Evolutionary conservation across 2,888 invertebrate genomes (phyloP).

Genomic region (Microlaimidae sp.): DNA sequence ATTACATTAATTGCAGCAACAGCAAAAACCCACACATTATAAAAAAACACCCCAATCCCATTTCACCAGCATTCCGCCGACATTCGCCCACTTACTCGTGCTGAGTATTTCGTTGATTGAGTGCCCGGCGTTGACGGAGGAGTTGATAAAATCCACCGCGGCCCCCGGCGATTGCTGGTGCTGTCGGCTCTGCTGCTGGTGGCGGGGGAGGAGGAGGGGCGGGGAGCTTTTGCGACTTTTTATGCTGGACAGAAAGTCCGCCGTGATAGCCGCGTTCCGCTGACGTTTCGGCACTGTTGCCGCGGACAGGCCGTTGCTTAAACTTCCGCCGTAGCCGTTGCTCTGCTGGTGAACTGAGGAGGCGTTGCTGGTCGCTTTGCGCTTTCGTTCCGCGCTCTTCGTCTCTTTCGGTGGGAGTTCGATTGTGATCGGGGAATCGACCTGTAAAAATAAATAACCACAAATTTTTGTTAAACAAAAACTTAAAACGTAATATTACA

Average conservation of each 20-base stretch:
- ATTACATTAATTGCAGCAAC: too few species aligned
- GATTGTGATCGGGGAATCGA: slow-evolving; percentile 35
- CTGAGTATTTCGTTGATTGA: slow-evolving; percentile 1
- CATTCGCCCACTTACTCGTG: too few species aligned
- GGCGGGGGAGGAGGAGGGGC: not conserved
- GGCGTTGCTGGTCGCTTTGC: slow-evolving; percentile 15
- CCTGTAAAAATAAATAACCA: too few species aligned
- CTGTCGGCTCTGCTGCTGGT: too few species aligned
- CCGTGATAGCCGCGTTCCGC: not conserved
- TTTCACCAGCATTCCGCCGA: too few species aligned
- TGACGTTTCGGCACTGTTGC: not conserved
- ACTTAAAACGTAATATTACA: too few species aligned
- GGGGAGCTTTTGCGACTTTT: not conserved
- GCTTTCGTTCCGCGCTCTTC: slow-evolving; percentile 23
- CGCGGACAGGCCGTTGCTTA: not conserved
- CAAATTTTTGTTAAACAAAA: too few species aligned
- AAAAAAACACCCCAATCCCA: too few species aligned
- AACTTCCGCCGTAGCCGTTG: too few species aligned
- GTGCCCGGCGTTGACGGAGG: not conserved
- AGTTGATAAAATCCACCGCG: too few species aligned
- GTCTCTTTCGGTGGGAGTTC: slow-evolving; percentile 36
- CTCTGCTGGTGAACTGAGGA: not conserved
- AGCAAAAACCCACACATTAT: too few species aligned
- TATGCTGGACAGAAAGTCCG: slow-evolving; percentile 7
- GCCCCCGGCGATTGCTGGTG: too few species aligned